Evolutionary conservation across 2,797 vertebrate genomes (phyloP).

Genomic region (Rousettus madagascariensis): DNA sequence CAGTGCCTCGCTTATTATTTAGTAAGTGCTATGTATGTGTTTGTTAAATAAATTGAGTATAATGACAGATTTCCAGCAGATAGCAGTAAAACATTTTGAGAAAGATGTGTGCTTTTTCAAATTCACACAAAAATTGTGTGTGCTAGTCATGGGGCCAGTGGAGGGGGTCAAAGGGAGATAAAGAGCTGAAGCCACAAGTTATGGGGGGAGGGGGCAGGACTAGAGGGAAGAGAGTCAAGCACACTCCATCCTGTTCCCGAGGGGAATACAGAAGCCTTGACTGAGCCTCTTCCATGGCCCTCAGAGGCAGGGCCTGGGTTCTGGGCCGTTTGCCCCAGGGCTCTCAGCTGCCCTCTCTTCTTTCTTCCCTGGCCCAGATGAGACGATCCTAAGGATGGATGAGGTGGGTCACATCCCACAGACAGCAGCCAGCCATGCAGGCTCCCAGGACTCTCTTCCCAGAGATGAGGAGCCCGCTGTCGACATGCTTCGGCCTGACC

Average conservation of each 20-base stretch:
- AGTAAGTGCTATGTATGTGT: neutral
- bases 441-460: neutral
- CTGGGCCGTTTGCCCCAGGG: neutral
- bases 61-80: neutral
- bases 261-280: neutral
- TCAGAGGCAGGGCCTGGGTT: neutral
- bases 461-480: conserved; percentile 72
- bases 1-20: neutral
- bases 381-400: conserved; percentile 88
- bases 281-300: neutral
- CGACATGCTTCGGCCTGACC: conserved; percentile 92
- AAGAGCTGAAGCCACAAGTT: neutral
- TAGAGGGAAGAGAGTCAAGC: rapidly evolving
- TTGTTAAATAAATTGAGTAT: neutral
- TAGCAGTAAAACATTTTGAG: neutral
- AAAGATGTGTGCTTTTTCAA: neutral
- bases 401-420: conserved; percentile 93
- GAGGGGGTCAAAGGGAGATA: neutral
- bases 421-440: conserved; percentile 87
- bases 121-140: neutral
- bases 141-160: neutral
- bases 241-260: rapidly evolving
- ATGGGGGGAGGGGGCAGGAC: no score
- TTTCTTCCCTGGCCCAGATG: conserved; percentile 86
- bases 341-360: neutral